These are phyloP conservation scores for Tricholaema leucomelas DNA, from an alignment of 2,113 vertebrate species.

Conservation along the genomic window DNA sequence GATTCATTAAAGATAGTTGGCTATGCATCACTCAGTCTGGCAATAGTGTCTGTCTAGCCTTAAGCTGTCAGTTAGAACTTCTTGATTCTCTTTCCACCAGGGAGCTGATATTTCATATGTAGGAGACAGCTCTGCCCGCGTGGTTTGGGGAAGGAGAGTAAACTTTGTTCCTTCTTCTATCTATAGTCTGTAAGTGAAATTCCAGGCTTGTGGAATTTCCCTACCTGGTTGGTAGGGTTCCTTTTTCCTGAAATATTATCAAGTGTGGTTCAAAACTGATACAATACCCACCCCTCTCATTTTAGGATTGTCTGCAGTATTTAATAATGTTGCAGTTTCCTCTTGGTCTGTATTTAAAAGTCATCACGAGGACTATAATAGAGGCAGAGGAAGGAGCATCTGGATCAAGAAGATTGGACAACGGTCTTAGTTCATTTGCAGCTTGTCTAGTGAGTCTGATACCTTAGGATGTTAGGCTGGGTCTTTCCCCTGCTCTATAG, in stretches of 20 bases:
- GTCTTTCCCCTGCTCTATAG: fast-evolving
- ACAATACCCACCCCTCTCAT: background rate
- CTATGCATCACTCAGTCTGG: background rate
- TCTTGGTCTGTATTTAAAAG: background rate
- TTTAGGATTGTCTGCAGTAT: background rate
- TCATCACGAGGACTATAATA: background rate
- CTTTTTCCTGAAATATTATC: background rate
- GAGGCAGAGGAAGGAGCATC: background rate
- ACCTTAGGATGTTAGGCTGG: background rate
- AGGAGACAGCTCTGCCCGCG: fast-evolving
- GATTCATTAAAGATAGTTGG: background rate
- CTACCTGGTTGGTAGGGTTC: background rate
- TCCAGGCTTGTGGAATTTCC: background rate
- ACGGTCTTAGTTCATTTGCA: background rate
- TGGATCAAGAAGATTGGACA: background rate
- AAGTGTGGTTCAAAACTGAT: fast-evolving
- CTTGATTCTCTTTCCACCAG: background rate
- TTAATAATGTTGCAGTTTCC: background rate
- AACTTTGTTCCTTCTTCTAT: background rate
- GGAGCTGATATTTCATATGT: background rate
- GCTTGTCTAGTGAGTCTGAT: background rate
- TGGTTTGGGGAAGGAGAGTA: background rate
- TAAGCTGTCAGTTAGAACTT: background rate
- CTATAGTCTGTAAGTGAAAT: background rate
- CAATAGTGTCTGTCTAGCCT: background rate